phyloP scores from a whole-genome alignment of 2,888 invertebrate species.

The Zygothrica quintamaculata region DNA sequence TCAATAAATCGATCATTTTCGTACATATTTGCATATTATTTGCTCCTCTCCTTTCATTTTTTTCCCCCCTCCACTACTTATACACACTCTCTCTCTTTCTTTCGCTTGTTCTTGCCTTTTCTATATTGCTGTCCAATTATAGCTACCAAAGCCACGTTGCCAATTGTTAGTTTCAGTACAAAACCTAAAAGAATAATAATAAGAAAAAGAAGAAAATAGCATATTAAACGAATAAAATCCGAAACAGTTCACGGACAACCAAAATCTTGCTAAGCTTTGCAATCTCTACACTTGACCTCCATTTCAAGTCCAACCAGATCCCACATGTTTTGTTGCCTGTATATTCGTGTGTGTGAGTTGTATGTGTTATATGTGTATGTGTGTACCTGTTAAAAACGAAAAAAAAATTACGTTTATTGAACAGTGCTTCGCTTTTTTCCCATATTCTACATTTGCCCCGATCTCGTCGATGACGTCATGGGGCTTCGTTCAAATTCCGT shows the following conservation, averaged over 20 bases:
- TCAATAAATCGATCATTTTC: conserved; percentile 18
- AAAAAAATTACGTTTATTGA: conserved; percentile 15
- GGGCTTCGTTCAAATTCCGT: background rate
- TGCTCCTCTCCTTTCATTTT: too few relatives aligned
- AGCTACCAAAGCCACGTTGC: conserved; percentile 25
- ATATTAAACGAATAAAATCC: too few relatives aligned
- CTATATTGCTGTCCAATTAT: conserved; percentile 1
- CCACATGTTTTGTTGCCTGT: conserved; percentile 24
- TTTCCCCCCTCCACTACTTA: background rate
- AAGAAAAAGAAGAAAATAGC: too few relatives aligned
- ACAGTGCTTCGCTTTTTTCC: conserved; percentile 6
- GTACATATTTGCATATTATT: conserved; percentile 4
- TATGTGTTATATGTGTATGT: conserved; percentile 14
- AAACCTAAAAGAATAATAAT: too few relatives aligned
- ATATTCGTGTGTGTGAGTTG: background rate
- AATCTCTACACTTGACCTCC: conserved; percentile 51
- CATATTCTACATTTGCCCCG: conserved; percentile 1
- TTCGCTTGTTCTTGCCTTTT: conserved; percentile 4
- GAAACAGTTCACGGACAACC: conserved; percentile 31
- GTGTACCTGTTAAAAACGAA: conserved; percentile 19
- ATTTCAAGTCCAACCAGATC: conserved; percentile 74
- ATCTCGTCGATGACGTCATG: conserved; percentile 33
- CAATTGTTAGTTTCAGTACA: conserved; percentile 26
- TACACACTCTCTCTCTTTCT: conserved; percentile 1
- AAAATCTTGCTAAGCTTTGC: conserved; percentile 27